Base-by-base conservation (phyloP, 37 sponge, comb jelly and placozoan genomes). In the Amphimedon queenslandica region DNA sequence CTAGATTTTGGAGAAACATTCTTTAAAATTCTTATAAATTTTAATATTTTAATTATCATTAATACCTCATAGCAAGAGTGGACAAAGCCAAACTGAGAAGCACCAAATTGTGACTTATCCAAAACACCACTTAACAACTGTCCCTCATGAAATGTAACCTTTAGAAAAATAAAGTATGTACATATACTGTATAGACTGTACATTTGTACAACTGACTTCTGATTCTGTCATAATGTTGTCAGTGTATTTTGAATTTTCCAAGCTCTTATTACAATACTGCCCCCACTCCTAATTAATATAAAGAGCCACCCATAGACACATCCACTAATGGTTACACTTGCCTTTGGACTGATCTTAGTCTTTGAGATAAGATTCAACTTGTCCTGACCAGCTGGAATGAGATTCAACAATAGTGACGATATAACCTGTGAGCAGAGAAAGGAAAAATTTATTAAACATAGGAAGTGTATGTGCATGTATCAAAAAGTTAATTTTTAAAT, bases 91-190 rank as follows among this genome's bases (percentile, higher is more conserved):
- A 82, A 97, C 65, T 90, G 86, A 18, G 92, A 84, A 18, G 90
- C 75, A 29, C 98, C 98, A 85, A 91, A 88, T 69, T 97, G 98
- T 29, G 89, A 78, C 68, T 97, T 97, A 68, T 97, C 98, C 65
- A 97, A 67, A 24, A 94, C 90, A 24, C 98, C 98, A 88, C 94
- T 85, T 67, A 97, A 37, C 30, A 97, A 76, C 51, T 97, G 91
- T 30, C 98, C 98, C 37, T 94, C 72, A 5, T 80, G 56, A 56
- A 97, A 77, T 8, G 94, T 72, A 27, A 97, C 94, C 89, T 97
- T 37, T 1, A 77, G 77, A 39, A 40, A 27, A 23, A 40, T 40
- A 36, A 63, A 51, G n/a, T n/a, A n/a, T 13, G 13, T 8, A 47
- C 8, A 13, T 18, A 47, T 47, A n/a, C n/a, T n/a, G 13, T 8